Conservation (phyloP, 2,797 vertebrate species). For the Pelodytes ibericus region DNA sequence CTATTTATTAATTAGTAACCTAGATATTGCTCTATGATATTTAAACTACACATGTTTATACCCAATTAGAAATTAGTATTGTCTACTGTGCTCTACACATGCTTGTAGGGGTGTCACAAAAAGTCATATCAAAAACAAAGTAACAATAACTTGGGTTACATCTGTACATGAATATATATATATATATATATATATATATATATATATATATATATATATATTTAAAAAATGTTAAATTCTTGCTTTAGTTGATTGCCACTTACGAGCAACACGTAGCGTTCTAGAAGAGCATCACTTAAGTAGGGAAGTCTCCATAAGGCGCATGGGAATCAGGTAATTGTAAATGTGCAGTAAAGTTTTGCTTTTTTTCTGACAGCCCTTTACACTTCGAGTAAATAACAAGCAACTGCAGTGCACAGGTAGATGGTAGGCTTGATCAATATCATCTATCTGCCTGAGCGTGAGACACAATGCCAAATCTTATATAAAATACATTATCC, state of each 20-base stretch:
- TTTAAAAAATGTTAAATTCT: neutral
- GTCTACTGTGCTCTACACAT: too few relatives aligned
- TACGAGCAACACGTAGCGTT: slow-evolving; percentile 59
- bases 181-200: too few relatives aligned
- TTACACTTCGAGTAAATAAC: slow-evolving; percentile 15
- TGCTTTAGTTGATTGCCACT: slow-evolving; percentile 59
- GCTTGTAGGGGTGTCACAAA: too few relatives aligned
- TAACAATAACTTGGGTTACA: neutral
- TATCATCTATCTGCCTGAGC: neutral
- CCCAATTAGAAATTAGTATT: too few relatives aligned
- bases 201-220: neutral
- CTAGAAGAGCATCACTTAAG: slow-evolving; percentile 15
- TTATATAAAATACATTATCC: slow-evolving; percentile 36
- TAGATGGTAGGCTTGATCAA: slow-evolving; percentile 27
- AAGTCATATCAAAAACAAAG: too few relatives aligned
- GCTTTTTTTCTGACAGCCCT: slow-evolving; percentile 47
- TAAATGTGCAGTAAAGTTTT: neutral
- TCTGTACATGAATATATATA: neutral
- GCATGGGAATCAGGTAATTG: slow-evolving; percentile 13
- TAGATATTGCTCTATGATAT: too few relatives aligned
- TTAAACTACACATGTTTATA: too few relatives aligned
- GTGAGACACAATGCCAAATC: slow-evolving; percentile 8
- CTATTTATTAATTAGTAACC: too few relatives aligned
- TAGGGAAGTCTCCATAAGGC: neutral
- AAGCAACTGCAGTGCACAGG: neutral